Evolutionary conservation across 2,113 vertebrate species (phyloP).

Genomic region (Gymnogyps californianus): DNA sequence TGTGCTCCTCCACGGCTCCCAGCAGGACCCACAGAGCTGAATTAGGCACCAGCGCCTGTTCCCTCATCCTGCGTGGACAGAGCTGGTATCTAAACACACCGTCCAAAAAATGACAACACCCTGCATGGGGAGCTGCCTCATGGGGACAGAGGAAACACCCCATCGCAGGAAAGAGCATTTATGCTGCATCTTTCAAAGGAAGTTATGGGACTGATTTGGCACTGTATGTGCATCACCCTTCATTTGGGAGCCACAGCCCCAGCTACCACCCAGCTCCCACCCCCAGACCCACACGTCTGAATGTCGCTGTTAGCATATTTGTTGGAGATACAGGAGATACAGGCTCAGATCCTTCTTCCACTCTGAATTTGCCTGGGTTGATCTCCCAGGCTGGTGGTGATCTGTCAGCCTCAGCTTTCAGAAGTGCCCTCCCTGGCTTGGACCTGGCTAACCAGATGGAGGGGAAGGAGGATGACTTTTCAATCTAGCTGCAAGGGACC

Average conservation of each 20-base stretch:
- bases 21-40: background rate
- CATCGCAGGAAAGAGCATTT: background rate
- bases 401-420: background rate
- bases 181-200: background rate
- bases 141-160: background rate
- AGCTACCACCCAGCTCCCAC: background rate
- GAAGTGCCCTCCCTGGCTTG: background rate
- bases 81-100: background rate
- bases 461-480: background rate
- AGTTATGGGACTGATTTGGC: background rate
- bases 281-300: background rate
- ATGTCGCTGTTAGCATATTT: background rate
- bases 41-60: background rate
- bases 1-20: background rate
- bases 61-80: background rate
- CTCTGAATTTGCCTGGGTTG: background rate
- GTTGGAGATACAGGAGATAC: background rate
- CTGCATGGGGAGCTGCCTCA: background rate
- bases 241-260: background rate
- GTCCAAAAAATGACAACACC: background rate
- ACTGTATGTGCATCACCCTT: background rate
- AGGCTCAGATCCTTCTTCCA: background rate
- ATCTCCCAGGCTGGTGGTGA: background rate
- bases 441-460: background rate
- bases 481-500: background rate